Conservation (phyloP, 2,113 vertebrate genomes). For the Taurulus bubalis region DNA sequence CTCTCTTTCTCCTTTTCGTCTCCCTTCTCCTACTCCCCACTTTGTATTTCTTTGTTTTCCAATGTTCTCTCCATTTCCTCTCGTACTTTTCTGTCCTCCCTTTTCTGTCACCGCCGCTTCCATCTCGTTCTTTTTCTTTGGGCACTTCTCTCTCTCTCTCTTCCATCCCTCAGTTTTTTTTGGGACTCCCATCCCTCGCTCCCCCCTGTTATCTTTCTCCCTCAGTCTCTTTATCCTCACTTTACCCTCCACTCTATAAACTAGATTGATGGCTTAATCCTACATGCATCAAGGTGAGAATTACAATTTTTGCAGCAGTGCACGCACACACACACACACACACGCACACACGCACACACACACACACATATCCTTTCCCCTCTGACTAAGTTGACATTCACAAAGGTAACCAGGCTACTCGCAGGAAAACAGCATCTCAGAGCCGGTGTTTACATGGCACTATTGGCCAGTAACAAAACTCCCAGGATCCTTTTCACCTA, state of each 20-base stretch:
- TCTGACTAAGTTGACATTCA: constrained; percentile 22
- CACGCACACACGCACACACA: constrained; percentile 41
- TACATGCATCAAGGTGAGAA: constrained; percentile 73
- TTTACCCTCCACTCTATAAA: constrained; percentile 69
- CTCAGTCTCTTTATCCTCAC: constrained; percentile 60
- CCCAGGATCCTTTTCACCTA: neutral
- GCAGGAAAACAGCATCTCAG: neutral
- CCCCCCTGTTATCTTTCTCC: constrained; percentile 55
- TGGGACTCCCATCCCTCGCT: neutral
- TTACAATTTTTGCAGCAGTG: constrained; percentile 64
- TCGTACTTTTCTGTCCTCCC: neutral
- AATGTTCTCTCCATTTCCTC: neutral
- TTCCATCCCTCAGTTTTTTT: neutral
- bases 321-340: constrained; percentile 24
- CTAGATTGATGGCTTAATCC: constrained; percentile 76
- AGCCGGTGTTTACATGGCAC: neutral
- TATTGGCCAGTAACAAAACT: neutral
- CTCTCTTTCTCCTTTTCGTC: neutral
- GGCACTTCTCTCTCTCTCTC: neutral
- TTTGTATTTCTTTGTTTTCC: neutral
- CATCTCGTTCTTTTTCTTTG: neutral
- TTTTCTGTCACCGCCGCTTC: constrained; percentile 2
- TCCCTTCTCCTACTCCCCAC: neutral
- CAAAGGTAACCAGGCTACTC: constrained; percentile 13
- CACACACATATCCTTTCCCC: constrained; percentile 25